These are phyloP conservation scores for Hippasteria phrygiana DNA, from an alignment of 53 echinoderm and acorn worm genomes.

Conservation along the genomic window DNA sequence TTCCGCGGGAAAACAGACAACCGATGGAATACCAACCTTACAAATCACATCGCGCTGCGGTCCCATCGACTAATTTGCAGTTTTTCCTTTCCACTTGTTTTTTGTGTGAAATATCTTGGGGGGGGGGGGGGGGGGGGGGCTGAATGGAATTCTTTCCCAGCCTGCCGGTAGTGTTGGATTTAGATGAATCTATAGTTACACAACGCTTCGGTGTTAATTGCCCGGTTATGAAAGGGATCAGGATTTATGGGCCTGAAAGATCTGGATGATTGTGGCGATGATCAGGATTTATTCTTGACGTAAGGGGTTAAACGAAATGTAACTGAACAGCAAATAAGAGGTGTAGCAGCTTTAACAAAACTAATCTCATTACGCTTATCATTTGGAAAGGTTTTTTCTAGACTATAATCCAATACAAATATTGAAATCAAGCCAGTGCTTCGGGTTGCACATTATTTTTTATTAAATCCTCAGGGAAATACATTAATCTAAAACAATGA, in stretches of 20 bases:
- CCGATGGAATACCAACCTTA: neutral
- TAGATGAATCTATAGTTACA: neutral
- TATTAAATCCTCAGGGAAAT: too few relatives aligned
- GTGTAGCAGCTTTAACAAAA: neutral
- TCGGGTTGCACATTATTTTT: too few relatives aligned
- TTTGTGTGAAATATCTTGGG: neutral
- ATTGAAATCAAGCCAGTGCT: too few relatives aligned
- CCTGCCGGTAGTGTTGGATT: neutral
- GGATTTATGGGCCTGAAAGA: neutral
- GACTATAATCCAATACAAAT: too few relatives aligned
- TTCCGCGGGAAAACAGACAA: neutral
- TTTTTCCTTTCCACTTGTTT: neutral
- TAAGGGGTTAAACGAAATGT: neutral
- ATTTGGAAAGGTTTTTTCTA: too few relatives aligned
- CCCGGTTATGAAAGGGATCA: neutral
- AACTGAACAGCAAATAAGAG: neutral
- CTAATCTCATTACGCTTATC: too few relatives aligned
- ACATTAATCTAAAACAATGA: too few relatives aligned
- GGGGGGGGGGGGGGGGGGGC: too few relatives aligned
- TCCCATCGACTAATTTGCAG: neutral
- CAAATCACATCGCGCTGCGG: neutral
- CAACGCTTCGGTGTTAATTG: neutral
- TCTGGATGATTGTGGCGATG: neutral
- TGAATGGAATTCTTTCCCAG: neutral
- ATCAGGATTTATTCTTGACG: neutral